phyloP scores from a whole-genome alignment of 2,888 invertebrate genomes.

The Cyclophora punctaria region DNA sequence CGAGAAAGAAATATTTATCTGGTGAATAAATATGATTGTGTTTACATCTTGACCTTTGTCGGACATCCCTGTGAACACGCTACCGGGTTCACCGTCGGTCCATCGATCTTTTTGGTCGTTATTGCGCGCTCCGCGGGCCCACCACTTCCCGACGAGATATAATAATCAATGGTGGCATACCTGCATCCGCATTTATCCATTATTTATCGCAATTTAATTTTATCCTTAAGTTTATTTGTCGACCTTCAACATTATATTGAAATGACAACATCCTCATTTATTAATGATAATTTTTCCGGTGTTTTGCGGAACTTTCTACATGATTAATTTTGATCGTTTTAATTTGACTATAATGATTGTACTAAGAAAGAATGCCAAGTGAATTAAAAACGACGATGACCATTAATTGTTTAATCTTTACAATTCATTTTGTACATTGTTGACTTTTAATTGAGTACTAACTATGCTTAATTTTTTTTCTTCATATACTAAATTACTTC shows the following conservation, averaged over 20 bases:
- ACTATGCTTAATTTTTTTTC: too few species aligned
- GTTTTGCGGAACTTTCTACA: constrained; percentile 2
- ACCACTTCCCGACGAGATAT: constrained; percentile 10
- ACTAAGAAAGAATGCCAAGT: not conserved
- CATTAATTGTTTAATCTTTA: too few species aligned
- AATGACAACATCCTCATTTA: constrained; percentile 4
- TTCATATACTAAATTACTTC: too few species aligned
- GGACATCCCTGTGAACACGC: not conserved
- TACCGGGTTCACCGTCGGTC: constrained; percentile 6
- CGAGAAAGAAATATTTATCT: not conserved
- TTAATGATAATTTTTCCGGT: constrained; percentile 13
- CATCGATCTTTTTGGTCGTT: constrained; percentile 3
- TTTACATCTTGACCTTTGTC: constrained; percentile 2
- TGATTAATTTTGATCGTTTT: not conserved
- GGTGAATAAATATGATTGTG: not conserved
- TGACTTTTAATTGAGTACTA: too few species aligned
- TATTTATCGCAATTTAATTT: constrained; percentile 15
- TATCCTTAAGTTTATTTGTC: constrained; percentile 9
- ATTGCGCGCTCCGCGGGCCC: not conserved
- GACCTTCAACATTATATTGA: constrained; percentile 5
- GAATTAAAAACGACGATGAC: too few species aligned
- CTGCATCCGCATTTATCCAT: constrained; percentile 11
- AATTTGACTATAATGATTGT: not conserved
- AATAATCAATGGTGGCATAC: constrained; percentile 6
- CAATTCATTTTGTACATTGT: too few species aligned